Conservation (phyloP, 2,797 vertebrate genomes). For the Leontocebus nigricollis region DNA sequence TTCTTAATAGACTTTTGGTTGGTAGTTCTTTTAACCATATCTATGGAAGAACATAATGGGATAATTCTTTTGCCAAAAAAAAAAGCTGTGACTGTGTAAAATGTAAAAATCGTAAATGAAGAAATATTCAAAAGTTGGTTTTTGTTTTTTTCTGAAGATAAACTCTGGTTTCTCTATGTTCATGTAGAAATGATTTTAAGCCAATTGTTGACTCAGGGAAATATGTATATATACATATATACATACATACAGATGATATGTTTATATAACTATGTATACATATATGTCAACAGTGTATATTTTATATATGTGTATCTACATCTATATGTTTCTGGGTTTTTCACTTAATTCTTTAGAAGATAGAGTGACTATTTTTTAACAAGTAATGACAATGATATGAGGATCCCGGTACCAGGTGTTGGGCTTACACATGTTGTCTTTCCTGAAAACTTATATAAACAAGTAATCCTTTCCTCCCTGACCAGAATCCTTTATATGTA, state of each 20-base stretch:
- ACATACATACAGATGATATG: background rate
- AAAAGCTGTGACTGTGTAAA: background rate
- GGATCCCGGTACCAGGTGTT: background rate
- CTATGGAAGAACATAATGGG: background rate
- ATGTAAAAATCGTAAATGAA: background rate
- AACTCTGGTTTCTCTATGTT: background rate
- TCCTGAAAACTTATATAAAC: conserved; percentile 53
- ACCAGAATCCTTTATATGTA: conserved; percentile 54
- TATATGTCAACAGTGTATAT: background rate
- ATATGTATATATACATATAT: no score
- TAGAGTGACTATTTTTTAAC: conserved; percentile 40
- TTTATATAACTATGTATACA: background rate
- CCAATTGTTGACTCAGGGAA: background rate
- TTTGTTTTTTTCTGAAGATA: background rate
- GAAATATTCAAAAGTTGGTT: background rate
- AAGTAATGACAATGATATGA: conserved; percentile 57
- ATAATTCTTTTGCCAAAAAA: conserved; percentile 40
- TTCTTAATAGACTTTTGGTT: background rate
- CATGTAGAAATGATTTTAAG: conserved; percentile 33
- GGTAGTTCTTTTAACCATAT: background rate
- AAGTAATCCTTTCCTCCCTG: conserved; percentile 16
- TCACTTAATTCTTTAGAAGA: background rate
- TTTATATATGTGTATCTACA: background rate
- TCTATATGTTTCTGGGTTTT: background rate
- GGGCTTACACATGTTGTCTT: conserved; percentile 23